Conservation (phyloP, 1,140 invertebrate species). For the Aporrectodea caliginosa region DNA sequence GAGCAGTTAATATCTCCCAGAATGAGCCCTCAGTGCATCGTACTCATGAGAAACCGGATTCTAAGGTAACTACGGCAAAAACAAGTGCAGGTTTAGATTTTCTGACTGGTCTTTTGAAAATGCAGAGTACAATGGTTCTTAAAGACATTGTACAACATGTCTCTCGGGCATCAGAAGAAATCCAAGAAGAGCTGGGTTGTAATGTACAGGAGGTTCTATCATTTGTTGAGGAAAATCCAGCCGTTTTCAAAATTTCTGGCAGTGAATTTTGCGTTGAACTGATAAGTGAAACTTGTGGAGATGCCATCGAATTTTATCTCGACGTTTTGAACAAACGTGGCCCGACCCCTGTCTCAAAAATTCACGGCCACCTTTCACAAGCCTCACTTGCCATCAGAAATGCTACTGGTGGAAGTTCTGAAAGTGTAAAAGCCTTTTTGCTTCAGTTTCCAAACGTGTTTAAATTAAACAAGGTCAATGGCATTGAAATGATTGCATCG, state of each 20-base stretch:
- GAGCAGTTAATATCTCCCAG: too few species aligned
- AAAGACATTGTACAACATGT: neutral
- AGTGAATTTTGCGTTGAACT: neutral
- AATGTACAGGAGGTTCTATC: neutral
- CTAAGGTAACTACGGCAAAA: too few species aligned
- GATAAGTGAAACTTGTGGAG: neutral
- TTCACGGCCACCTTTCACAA: neutral
- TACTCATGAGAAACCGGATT: too few species aligned
- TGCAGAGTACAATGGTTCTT: neutral
- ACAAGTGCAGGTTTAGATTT: neutral
- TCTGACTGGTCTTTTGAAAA: neutral
- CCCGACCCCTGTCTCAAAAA: neutral
- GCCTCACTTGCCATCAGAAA: neutral
- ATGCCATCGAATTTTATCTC: neutral
- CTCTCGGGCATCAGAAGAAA: neutral
- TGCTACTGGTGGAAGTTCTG: neutral
- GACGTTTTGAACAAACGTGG: neutral
- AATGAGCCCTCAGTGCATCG: too few species aligned
- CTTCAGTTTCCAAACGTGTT: neutral
- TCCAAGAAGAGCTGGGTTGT: neutral
- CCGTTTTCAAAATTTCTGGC: neutral
- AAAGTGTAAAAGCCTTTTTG: neutral
- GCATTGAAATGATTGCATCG: neutral
- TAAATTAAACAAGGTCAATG: neutral
- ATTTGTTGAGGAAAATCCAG: neutral